phyloP scores from a whole-genome alignment of 2,888 invertebrate genomes.

The Hirtodrosophila alboralis region DNA sequence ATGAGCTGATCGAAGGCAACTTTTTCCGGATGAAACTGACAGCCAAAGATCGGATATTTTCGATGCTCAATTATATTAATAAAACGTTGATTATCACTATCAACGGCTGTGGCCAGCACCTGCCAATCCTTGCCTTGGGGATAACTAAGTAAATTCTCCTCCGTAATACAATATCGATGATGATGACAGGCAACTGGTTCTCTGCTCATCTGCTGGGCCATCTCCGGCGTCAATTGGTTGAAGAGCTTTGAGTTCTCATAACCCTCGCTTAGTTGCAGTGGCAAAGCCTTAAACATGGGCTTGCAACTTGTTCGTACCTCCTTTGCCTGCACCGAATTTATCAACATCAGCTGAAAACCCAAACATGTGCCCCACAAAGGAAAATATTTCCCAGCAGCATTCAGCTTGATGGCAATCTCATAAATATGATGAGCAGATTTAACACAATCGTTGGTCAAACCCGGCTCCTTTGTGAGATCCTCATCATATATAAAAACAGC shows the following conservation, averaged over 20 bases:
- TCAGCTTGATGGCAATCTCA: constrained; percentile 88
- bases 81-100: constrained; percentile 87
- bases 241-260: constrained; percentile 88
- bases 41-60: constrained; percentile 91
- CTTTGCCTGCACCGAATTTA: constrained; percentile 85
- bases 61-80: constrained; percentile 91
- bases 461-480: constrained; percentile 39
- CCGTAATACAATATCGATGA: constrained; percentile 89
- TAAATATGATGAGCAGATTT: constrained; percentile 86
- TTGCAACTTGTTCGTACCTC: constrained; percentile 87
- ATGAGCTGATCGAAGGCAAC: constrained; percentile 86
- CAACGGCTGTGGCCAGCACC: constrained; percentile 89
- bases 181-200: constrained; percentile 90
- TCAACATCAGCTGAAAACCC: constrained; percentile 92
- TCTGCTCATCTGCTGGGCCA: constrained; percentile 86
- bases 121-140: constrained; percentile 85
- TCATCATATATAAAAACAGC: constrained; percentile 87
- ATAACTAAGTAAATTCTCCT: constrained; percentile 75
- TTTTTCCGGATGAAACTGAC: constrained; percentile 97
- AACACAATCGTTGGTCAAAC: constrained; percentile 87
- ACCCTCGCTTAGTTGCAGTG: constrained; percentile 87
- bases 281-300: constrained; percentile 86
- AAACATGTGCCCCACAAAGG: constrained; percentile 95
- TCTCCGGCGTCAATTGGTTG: constrained; percentile 85
- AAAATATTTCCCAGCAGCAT: constrained; percentile 89